A percentile compares a stretch with the other conserved stretches of the same genome.
These are phyloP conservation scores for Megalops cyprinoides DNA, from an alignment of 2,797 vertebrate genomes.

Conservation along the genomic window DNA sequence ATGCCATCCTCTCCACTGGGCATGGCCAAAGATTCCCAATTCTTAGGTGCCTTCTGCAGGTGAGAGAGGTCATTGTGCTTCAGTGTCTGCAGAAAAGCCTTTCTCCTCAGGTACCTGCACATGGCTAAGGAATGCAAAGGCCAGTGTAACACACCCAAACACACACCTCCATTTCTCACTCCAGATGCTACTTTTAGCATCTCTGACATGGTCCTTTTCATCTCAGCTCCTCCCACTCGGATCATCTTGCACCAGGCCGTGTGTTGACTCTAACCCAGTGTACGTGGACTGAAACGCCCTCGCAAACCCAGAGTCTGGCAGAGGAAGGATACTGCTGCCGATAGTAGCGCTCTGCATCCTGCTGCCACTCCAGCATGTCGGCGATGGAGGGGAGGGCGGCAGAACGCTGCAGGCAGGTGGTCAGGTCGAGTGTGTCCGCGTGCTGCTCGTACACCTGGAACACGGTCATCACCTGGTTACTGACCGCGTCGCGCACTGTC, in stretches of 20 bases:
- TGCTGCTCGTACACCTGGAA: slow-evolving; percentile 75
- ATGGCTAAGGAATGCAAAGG: slow-evolving; percentile 53
- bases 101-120: slow-evolving; percentile 78
- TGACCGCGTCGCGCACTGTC: slow-evolving; percentile 71
- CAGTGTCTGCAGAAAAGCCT: slow-evolving; percentile 73
- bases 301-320: too few relatives aligned
- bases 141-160: not conserved
- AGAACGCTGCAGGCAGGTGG: slow-evolving; percentile 61
- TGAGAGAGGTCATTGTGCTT: slow-evolving; percentile 66
- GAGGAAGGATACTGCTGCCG: slow-evolving; percentile 81
- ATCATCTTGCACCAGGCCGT: too few relatives aligned
- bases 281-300: too few relatives aligned
- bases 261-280: too few relatives aligned
- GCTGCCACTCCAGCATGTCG: slow-evolving; percentile 88
- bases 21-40: slow-evolving; percentile 74
- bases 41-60: slow-evolving; percentile 70
- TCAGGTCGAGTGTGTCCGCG: slow-evolving; percentile 57
- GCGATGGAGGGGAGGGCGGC: slow-evolving; percentile 75
- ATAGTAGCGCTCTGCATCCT: slow-evolving; percentile 83
- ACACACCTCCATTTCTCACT: not conserved
- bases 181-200: too few relatives aligned
- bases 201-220: too few relatives aligned
- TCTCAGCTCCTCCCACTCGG: too few relatives aligned
- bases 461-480: slow-evolving; percentile 66
- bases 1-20: slow-evolving; percentile 57